Conservation (phyloP, 2,888 invertebrate species). For the Diogma glabrata region DNA sequence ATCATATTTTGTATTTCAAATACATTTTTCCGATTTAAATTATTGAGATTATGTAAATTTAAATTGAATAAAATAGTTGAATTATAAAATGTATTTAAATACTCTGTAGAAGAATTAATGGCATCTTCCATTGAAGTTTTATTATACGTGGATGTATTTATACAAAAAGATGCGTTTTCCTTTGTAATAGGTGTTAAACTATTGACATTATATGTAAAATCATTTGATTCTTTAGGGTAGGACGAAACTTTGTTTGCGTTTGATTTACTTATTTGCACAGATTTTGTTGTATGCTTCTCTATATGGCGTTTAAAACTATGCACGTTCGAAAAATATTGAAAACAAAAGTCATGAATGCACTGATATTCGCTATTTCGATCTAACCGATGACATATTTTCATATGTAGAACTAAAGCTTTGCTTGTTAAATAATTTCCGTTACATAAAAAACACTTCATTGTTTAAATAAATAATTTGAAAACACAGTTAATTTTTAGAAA, state of each 20-base stretch:
- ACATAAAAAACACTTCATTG: slow-evolving; percentile 3
- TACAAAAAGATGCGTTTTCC: too few species aligned
- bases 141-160: too few species aligned
- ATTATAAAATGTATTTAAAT: too few species aligned
- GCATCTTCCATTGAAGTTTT: too few species aligned
- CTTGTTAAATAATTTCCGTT: background rate
- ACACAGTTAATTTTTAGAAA: background rate
- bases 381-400: slow-evolving; percentile 7
- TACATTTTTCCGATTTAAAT: background rate
- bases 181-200: too few species aligned
- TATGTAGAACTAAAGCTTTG: slow-evolving; percentile 5
- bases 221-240: too few species aligned
- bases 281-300: too few species aligned
- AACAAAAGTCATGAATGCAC: background rate
- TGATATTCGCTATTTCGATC: background rate
- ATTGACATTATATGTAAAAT: too few species aligned
- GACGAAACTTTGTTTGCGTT: too few species aligned
- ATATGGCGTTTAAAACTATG: background rate
- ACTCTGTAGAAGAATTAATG: too few species aligned
- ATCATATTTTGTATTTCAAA: background rate
- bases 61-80: too few species aligned
- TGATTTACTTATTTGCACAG: too few species aligned
- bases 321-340: background rate
- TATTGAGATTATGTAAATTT: background rate
- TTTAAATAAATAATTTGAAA: background rate